These are phyloP conservation scores for Drepana falcataria DNA, from an alignment of 2,888 invertebrate species.

Conservation along the genomic window DNA sequence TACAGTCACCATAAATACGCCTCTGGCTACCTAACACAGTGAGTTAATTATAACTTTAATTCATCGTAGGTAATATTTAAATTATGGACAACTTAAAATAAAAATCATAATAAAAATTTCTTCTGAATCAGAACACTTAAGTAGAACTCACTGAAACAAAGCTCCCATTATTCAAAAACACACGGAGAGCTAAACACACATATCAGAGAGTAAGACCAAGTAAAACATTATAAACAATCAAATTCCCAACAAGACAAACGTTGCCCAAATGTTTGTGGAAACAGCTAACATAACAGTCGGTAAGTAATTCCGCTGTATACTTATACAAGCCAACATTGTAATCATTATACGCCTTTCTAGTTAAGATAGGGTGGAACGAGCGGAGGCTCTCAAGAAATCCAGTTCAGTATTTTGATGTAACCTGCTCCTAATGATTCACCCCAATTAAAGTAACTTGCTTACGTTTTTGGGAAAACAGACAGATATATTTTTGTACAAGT, in stretches of 20 bases:
- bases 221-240: constrained; percentile 1
- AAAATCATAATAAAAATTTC: no score
- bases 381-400: constrained; percentile 5
- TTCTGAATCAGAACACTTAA: not conserved
- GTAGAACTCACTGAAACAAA: not conserved
- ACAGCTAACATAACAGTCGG: constrained; percentile 8
- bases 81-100: no score
- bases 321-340: constrained; percentile 11
- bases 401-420: not conserved
- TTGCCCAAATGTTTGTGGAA: constrained; percentile 1
- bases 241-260: constrained; percentile 1
- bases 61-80: no score
- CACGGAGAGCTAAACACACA: not conserved
- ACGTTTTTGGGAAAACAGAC: no score
- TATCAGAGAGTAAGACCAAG: not conserved
- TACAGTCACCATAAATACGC: no score
- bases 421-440: constrained; percentile 2
- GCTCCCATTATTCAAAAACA: not conserved
- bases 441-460: constrained; percentile 1
- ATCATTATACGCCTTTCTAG: constrained; percentile 8
- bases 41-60: no score
- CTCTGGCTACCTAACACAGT: no score
- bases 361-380: constrained; percentile 14
- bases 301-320: constrained; percentile 7
- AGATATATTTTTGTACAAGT: not conserved